These are phyloP conservation scores for Patella vulgata DNA, from an alignment of 1,140 invertebrate species.

Conservation along the genomic window DNA sequence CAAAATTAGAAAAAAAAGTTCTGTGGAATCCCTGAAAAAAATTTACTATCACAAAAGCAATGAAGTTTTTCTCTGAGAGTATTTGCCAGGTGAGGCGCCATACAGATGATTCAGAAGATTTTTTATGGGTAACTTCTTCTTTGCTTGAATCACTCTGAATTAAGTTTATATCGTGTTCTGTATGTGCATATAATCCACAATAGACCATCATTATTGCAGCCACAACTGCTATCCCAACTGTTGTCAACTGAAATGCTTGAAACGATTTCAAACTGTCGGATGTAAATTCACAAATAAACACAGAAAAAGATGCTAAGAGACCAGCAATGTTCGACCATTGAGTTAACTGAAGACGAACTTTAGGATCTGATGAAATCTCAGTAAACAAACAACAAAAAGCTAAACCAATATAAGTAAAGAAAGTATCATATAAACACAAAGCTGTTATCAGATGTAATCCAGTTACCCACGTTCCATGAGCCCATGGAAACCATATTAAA, in stretches of 20 bases:
- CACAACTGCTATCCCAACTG: slow-evolving; percentile 51
- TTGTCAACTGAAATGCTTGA: slow-evolving; percentile 53
- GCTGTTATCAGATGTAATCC: too few relatives aligned
- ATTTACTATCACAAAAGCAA: slow-evolving; percentile 51
- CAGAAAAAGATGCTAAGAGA: slow-evolving; percentile 46
- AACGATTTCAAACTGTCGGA: slow-evolving; percentile 58
- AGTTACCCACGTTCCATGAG: slow-evolving; percentile 17
- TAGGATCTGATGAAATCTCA: slow-evolving; percentile 59
- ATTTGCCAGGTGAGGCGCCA: slow-evolving; percentile 41
- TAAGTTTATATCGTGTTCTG: slow-evolving; percentile 45
- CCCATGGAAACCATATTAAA: slow-evolving; percentile 68
- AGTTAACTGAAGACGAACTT: slow-evolving; percentile 52
- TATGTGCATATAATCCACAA: slow-evolving; percentile 49
- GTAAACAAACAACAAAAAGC: slow-evolving; percentile 65
- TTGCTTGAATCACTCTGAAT: neutral
- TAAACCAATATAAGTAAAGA: slow-evolving; percentile 66
- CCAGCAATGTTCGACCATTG: slow-evolving; percentile 56
- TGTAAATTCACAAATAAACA: slow-evolving; percentile 44
- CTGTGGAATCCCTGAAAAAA: slow-evolving; percentile 52
- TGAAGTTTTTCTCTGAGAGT: slow-evolving; percentile 43
- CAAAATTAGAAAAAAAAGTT: slow-evolving; percentile 45
- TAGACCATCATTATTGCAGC: slow-evolving; percentile 49
- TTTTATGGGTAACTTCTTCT: neutral
- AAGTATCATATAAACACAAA: slow-evolving; percentile 68
- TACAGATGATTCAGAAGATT: slow-evolving; percentile 14